Evolutionary conservation across 2,888 invertebrate species (phyloP).

Genomic region (Gymnoscelis rufifasciata): DNA sequence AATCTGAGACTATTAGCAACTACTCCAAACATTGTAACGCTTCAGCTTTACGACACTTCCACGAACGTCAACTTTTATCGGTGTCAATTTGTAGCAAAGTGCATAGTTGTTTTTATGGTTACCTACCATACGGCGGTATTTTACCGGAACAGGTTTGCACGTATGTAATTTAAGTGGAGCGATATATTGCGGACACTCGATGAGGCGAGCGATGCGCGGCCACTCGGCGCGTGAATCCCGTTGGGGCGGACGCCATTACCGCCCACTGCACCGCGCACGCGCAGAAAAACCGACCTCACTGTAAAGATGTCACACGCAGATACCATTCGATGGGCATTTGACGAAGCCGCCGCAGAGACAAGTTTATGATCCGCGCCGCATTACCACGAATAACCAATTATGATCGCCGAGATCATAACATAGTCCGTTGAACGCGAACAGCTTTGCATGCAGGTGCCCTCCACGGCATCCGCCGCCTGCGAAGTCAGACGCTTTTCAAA

Average conservation of each 20-base stretch:
- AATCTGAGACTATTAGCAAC: background rate
- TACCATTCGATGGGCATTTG: slow-evolving; percentile 65
- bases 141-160: slow-evolving; percentile 71
- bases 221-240: slow-evolving; percentile 71
- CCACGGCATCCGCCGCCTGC: slow-evolving; percentile 26
- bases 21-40: background rate
- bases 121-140: slow-evolving; percentile 38
- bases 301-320: slow-evolving; percentile 68
- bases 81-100: background rate
- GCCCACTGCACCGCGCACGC: slow-evolving; percentile 70
- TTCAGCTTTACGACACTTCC: slow-evolving; percentile 1
- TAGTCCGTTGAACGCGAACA: slow-evolving; percentile 40
- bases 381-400: slow-evolving; percentile 65
- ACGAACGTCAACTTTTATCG: background rate
- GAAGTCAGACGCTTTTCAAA: slow-evolving; percentile 42
- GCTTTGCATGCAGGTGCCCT: slow-evolving; percentile 52
- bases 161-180: slow-evolving; percentile 73
- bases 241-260: slow-evolving; percentile 74
- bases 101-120: slow-evolving; percentile 17
- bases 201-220: slow-evolving; percentile 73
- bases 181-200: slow-evolving; percentile 73
- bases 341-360: slow-evolving; percentile 52
- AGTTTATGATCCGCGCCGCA: slow-evolving; percentile 54
- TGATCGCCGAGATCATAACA: slow-evolving; percentile 54
- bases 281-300: slow-evolving; percentile 66